These are phyloP conservation scores for Tiphia femorata DNA, from an alignment of 2,888 invertebrate genomes.

Conservation along the genomic window DNA sequence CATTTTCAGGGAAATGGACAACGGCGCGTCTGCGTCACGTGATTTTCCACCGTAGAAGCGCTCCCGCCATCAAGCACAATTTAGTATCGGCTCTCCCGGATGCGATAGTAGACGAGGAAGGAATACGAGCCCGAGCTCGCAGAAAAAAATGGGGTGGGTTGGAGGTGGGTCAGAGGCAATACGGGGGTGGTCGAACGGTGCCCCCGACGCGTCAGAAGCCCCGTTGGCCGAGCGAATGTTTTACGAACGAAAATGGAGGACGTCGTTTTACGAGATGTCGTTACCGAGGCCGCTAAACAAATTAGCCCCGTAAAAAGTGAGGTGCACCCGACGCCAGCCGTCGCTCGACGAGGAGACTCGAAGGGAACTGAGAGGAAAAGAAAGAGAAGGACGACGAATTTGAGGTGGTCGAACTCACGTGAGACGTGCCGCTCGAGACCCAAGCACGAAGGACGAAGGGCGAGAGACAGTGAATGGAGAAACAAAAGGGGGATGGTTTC, in stretches of 20 bases:
- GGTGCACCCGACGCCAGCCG: slow-evolving; percentile 10
- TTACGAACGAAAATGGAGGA: slow-evolving; percentile 33
- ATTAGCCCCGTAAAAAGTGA: slow-evolving; percentile 55
- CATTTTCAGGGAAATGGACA: too few species aligned
- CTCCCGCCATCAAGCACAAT: slow-evolving; percentile 23
- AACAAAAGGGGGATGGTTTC: background rate
- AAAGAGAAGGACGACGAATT: background rate
- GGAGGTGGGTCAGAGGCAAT: background rate
- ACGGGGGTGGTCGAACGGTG: too few species aligned
- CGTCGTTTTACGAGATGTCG: slow-evolving; percentile 57
- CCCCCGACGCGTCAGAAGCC: too few species aligned
- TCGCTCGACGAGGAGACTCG: slow-evolving; percentile 3
- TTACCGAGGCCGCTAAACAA: slow-evolving; percentile 58
- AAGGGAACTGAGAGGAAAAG: too few species aligned
- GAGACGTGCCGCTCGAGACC: too few species aligned
- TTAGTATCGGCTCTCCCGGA: slow-evolving; percentile 22
- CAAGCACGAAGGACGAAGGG: slow-evolving; percentile 6
- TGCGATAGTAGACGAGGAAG: slow-evolving; percentile 7
- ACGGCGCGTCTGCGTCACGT: too few species aligned
- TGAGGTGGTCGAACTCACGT: background rate
- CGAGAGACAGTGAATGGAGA: slow-evolving; percentile 1
- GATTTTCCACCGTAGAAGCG: too few species aligned
- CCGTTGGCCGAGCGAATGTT: slow-evolving; percentile 21
- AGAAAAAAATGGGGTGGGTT: background rate
- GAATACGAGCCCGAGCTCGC: background rate